Base-by-base conservation (phyloP, 2,797 vertebrate species). In the Holocentrus rufus region DNA sequence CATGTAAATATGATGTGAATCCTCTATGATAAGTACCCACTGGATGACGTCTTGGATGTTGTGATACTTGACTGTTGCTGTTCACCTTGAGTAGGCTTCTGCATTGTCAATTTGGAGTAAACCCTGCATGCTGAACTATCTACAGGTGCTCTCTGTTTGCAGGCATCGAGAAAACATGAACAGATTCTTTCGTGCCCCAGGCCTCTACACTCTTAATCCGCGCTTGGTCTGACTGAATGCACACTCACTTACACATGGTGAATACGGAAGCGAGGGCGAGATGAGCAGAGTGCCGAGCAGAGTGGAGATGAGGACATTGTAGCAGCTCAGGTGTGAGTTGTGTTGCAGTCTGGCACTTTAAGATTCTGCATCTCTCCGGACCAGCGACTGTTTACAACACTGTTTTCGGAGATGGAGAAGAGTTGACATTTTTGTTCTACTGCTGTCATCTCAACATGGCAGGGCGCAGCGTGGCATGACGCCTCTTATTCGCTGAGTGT, bases 291-390 rank as follows among this genome's bases (percentile, higher is more conserved):
- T 64, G 77, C 70, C 60, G 60, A 50, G 65, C 72, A 13, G 81
- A 81, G 84, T 60, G 75, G 62, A 82, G 75, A 54, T 14, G 66
- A 87, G 87, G 80, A 76, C 77, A 74, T 0, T 1, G 42, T 27
- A 71, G 81, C 69, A 63, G 81, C 80, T 86, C 82, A 85, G 86
- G 81, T 85, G 87, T 72, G 85, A 77, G 78, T 20, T 66, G 75
- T 65, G 72, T 76, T 80, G 61, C 72, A 64, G 71, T 74, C 52
- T 65, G 59, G 61, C 46, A 54, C 65, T 59, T 74, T 73, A 63
- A 76, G 83, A 88, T 88, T 54, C 79, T 74, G n/a, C 10, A 55
- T 72, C 85, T 85, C 76, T 77, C 50, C 39, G 78, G 76, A 74
- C 77, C 76, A 5, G 22, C 42, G 77, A 67, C 73, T 86, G 80